Percentiles rank a stretch among this genome's conserved stretches.
Conservation (phyloP, 2,113 vertebrate genomes). For the Sarotherodon lohbergeri region DNA sequence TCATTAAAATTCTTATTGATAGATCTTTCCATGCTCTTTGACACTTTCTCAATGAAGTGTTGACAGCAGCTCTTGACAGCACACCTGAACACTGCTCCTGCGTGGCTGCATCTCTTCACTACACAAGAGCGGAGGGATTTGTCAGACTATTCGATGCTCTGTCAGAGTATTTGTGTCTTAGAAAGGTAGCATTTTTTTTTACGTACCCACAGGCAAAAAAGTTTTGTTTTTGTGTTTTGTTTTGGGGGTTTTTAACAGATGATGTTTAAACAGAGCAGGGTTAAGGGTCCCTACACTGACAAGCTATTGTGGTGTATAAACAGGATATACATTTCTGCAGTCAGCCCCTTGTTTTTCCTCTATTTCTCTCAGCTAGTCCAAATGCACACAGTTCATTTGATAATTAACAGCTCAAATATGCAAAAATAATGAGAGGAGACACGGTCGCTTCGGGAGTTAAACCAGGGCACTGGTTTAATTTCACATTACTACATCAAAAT, state of each 20-base stretch:
- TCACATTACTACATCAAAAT: not conserved
- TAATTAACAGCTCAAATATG: not conserved
- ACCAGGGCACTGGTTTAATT: not conserved
- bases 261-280: not conserved
- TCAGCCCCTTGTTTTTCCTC: not conserved
- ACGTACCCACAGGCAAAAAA: not conserved
- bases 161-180: not conserved
- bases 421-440: not conserved
- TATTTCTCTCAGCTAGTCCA: not conserved
- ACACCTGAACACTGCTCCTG: slow-evolving; percentile 31
- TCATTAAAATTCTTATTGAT: slow-evolving; percentile 16
- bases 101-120: not conserved
- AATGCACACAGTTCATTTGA: not conserved
- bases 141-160: not conserved
- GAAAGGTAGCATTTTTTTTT: not conserved
- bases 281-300: not conserved
- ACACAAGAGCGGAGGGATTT: not conserved
- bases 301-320: not conserved
- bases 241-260: accelerated
- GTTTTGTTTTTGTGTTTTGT: not conserved
- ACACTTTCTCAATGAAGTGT: slow-evolving; percentile 23
- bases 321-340: not conserved
- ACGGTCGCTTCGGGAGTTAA: not conserved
- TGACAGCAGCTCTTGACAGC: slow-evolving; percentile 41
- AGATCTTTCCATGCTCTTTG: not conserved